Base-by-base conservation (phyloP, 2,888 invertebrate genomes). In the Rapana venosa region DNA sequence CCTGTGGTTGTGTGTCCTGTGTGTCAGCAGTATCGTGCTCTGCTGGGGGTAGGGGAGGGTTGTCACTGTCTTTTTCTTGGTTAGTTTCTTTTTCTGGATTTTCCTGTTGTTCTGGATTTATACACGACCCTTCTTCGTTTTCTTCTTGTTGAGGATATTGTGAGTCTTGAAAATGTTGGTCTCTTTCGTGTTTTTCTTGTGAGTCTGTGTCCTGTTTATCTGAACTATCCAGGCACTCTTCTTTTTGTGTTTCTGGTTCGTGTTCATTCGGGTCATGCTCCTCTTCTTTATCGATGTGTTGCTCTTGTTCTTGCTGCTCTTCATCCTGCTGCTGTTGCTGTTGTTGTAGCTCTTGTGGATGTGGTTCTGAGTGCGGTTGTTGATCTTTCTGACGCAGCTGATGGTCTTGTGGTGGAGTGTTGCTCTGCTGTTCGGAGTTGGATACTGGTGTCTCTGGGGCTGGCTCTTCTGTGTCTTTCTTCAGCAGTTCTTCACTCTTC, bases 401-500 rank as follows among this genome's bases (percentile, higher is more conserved):
- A 20, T 61, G 86, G 22, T 66, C 58, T 35, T 86, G 66, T 35
- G 61, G 66, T 1, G 66, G 35, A 5, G 66, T 22, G 61, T 22
- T 61, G 36, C 26, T 47, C 47, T 26, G 36, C 22, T 87, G 83
- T n/a, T 66, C 70, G 36, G 79, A n/a, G 61, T 11, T 88, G 85
- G 88, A 22, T 20, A 35, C 20, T 13, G 35, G 20, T 11, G 32
- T 35, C 15, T 61, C 70, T 36, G 58, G 26, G 17, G 15, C n/a
- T 0, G 22, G 0, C 6, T 87, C 89, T 77, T 86, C 84, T 0
- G 74, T 6, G 30, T 85, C 74, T 77, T 79, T 77, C 74, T 86
- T 81, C 87, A 70, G 87, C 36, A 22, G 66, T n/a, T 91, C 91
- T n/a, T 89, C 90, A 26, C 86, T 85, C 79, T 79, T 90, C 83